Conservation (phyloP, 2,888 invertebrate genomes). For the Zhuqinia jingwanae region DNA sequence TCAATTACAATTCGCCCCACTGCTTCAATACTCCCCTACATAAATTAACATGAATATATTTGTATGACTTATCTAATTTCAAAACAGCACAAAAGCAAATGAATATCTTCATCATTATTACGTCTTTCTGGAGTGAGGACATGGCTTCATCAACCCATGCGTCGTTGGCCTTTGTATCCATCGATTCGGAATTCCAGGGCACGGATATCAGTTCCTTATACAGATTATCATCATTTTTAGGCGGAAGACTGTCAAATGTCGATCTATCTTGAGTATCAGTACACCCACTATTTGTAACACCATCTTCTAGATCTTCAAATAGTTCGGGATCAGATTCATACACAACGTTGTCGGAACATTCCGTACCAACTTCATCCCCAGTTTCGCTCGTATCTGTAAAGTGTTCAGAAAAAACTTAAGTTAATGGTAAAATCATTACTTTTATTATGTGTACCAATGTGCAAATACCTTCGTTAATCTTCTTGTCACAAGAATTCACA, state of each 20-base stretch:
- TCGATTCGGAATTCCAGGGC: background rate
- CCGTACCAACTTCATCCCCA: constrained; percentile 31
- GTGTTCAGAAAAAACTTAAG: background rate
- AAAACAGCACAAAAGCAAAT: too few species aligned
- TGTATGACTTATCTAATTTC: too few species aligned
- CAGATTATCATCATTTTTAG: constrained; percentile 6
- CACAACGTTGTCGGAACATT: constrained; percentile 11
- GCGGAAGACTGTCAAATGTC: background rate
- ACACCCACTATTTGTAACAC: constrained; percentile 18
- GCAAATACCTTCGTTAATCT: background rate
- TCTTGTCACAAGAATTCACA: background rate
- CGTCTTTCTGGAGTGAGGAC: constrained; percentile 50
- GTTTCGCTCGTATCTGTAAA: background rate
- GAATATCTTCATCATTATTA: constrained; percentile 39
- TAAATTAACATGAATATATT: too few species aligned
- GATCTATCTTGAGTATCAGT: background rate
- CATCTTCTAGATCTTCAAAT: constrained; percentile 23
- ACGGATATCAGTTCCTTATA: background rate
- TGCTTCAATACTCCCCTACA: constrained; percentile 57
- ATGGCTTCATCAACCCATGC: constrained; percentile 51
- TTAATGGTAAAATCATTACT: background rate
- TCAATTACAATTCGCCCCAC: constrained; percentile 37
- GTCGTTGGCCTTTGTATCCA: constrained; percentile 38
- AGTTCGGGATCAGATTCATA: constrained; percentile 37
- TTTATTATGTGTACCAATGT: background rate